Evolutionary conservation across 2,888 invertebrate genomes (phyloP).

Genomic region (Drosophila mulleri): DNA sequence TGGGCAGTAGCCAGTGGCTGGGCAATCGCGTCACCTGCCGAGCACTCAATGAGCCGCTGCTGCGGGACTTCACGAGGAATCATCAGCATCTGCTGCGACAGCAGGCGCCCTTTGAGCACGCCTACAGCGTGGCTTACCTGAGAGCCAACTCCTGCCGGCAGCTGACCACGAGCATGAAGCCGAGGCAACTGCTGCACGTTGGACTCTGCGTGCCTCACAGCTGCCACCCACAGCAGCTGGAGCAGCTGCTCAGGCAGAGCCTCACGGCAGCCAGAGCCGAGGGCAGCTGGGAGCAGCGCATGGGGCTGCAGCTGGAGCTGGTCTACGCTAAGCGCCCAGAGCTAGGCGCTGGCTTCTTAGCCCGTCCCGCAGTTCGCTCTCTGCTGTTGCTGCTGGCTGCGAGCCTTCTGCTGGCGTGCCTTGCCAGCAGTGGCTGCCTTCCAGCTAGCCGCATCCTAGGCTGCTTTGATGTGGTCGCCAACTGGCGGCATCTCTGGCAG

Average conservation of each 20-base stretch:
- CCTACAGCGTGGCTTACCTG: constrained; percentile 52
- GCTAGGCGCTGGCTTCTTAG: constrained; percentile 2
- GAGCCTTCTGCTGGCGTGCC: constrained; percentile 24
- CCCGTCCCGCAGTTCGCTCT: constrained; percentile 8
- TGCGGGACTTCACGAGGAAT: constrained; percentile 5
- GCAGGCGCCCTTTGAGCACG: constrained; percentile 42
- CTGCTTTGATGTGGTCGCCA: constrained; percentile 43
- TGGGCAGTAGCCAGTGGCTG: constrained; percentile 48
- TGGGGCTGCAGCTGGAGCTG: constrained; percentile 36
- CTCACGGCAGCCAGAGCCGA: background rate
- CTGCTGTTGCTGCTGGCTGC: background rate
- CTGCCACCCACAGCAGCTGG: constrained; percentile 33
- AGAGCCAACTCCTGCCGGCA: constrained; percentile 34
- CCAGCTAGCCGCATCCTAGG: constrained; percentile 1
- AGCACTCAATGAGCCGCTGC: constrained; percentile 30
- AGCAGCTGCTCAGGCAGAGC: constrained; percentile 25
- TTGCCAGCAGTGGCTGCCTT: constrained; percentile 10
- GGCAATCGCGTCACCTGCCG: constrained; percentile 48
- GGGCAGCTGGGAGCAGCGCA: constrained; percentile 7
- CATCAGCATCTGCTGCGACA: constrained; percentile 18
- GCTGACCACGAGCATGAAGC: background rate
- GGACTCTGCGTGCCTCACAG: constrained; percentile 53
- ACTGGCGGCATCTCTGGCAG: constrained; percentile 44
- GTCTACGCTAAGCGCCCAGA: constrained; percentile 40
- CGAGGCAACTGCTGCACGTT: constrained; percentile 37